These are phyloP conservation scores for Nymphalis urticae DNA, from an alignment of 2,888 invertebrate species.

Conservation along the genomic window DNA sequence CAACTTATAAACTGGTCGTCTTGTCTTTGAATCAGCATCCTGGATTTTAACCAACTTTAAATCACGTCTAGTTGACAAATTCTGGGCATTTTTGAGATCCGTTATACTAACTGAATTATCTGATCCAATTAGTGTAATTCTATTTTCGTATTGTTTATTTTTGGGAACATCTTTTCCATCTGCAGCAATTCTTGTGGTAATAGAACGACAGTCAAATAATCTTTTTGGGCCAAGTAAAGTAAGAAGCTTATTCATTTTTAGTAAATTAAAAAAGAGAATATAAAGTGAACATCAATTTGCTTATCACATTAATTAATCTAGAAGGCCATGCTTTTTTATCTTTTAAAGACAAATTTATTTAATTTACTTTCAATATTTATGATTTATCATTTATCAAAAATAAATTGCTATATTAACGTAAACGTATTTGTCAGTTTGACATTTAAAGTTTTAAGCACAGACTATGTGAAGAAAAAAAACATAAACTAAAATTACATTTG, in stretches of 20 bases:
- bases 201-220: constrained; percentile 52
- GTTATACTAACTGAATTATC: constrained; percentile 82
- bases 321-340: constrained; percentile 3
- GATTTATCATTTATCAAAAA: too few species aligned
- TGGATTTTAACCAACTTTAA: constrained; percentile 86
- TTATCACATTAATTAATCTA: constrained; percentile 22
- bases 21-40: constrained; percentile 85
- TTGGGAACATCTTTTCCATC: constrained; percentile 75
- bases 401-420: too few species aligned
- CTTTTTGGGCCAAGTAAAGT: constrained; percentile 48
- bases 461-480: too few species aligned
- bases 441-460: not conserved
- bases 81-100: constrained; percentile 86
- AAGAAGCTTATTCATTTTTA: constrained; percentile 58
- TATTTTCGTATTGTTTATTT: constrained; percentile 63
- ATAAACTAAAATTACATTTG: too few species aligned
- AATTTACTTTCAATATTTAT: not conserved
- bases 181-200: constrained; percentile 59
- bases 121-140: constrained; percentile 84
- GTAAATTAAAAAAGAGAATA: not conserved
- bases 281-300: not conserved
- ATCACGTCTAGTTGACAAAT: constrained; percentile 84
- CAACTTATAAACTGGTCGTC: constrained; percentile 85
- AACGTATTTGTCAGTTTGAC: not conserved
- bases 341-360: not conserved